Conservation (phyloP, 2,113 vertebrate species). For the Zeus faber region DNA sequence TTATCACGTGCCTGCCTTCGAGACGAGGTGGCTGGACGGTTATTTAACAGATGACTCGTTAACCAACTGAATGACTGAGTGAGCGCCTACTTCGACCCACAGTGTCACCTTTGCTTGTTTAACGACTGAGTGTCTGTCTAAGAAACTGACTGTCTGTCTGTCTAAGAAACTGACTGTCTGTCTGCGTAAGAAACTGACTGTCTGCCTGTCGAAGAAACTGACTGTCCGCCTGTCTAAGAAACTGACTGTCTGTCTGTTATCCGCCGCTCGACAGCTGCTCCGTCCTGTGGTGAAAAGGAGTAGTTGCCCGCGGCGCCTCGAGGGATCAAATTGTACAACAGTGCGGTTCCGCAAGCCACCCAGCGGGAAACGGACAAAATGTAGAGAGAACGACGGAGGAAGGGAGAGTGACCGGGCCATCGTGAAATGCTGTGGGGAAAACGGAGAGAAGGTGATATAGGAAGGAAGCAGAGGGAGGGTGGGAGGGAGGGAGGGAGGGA, state of each 20-base stretch:
- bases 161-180: neutral
- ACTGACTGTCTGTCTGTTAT: constrained; percentile 9
- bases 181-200: neutral
- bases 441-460: constrained; percentile 17
- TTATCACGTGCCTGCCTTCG: too few relatives aligned
- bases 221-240: neutral
- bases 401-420: constrained; percentile 22
- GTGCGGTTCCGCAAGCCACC: constrained; percentile 22
- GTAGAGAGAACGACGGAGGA: constrained; percentile 7
- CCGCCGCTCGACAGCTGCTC: constrained; percentile 38
- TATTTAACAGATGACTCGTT: too few relatives aligned
- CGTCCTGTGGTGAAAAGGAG: constrained; percentile 40
- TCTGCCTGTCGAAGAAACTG: neutral
- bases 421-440: constrained; percentile 20
- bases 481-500: constrained; percentile 20
- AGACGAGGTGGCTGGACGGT: too few relatives aligned
- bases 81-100: too few relatives aligned
- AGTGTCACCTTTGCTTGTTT: neutral
- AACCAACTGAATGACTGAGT: too few relatives aligned
- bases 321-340: constrained; percentile 25
- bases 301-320: constrained; percentile 19
- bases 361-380: constrained; percentile 12
- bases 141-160: neutral
- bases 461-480: constrained; percentile 17
- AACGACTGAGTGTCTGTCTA: neutral